Evolutionary conservation across 2,113 vertebrate species (phyloP).

Genomic region (Ophthalmotilapia sp.): DNA sequence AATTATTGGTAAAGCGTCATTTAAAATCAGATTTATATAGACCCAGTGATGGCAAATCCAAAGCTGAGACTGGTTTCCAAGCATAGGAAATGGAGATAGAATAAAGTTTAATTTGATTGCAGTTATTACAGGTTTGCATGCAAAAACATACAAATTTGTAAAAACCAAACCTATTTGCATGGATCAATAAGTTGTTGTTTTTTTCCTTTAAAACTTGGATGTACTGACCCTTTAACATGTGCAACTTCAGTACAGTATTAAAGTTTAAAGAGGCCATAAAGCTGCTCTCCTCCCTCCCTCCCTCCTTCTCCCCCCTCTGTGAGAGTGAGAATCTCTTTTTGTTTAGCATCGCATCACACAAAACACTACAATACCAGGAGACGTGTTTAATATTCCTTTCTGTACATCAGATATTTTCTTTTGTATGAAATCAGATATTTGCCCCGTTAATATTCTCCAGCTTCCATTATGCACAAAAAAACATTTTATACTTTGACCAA

Average conservation of each 20-base stretch:
- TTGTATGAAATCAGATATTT: constrained; percentile 69
- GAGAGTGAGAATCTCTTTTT: constrained; percentile 6
- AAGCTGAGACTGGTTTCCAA: neutral
- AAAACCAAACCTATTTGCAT: neutral
- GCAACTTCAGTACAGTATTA: neutral
- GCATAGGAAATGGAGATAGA: neutral
- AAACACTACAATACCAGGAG: constrained; percentile 40
- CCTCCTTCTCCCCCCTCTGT: neutral
- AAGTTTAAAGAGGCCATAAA: neutral
- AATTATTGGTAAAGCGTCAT: neutral
- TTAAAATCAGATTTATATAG: neutral
- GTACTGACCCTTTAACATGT: neutral
- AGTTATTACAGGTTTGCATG: neutral
- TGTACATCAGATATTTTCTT: constrained; percentile 66
- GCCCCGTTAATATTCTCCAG: constrained; percentile 64
- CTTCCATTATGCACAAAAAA: constrained; percentile 61
- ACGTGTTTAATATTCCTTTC: constrained; percentile 61
- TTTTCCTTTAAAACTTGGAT: neutral
- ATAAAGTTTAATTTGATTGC: neutral
- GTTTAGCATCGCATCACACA: constrained; percentile 30
- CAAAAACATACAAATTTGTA: neutral
- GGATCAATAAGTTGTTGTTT: neutral
- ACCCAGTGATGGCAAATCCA: neutral
- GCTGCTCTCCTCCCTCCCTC: neutral
- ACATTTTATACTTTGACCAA: constrained; percentile 69